Evolutionary conservation across 2,797 vertebrate species (phyloP).

Genomic region (Neopelma chrysocephalum): DNA sequence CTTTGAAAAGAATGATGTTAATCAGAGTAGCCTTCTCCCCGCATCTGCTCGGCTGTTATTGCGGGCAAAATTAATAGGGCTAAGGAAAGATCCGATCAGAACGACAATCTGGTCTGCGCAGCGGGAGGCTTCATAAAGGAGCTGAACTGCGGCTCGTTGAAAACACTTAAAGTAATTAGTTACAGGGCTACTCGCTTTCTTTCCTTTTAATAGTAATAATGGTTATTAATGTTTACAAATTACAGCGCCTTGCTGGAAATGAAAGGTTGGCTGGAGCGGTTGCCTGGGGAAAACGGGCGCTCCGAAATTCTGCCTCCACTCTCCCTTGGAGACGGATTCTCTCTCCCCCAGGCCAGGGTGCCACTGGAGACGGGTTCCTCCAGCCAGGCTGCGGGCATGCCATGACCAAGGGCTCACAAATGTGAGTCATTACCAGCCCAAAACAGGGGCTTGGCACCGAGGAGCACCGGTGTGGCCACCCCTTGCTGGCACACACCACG

Average conservation of each 20-base stretch:
- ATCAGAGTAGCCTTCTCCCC: constrained; percentile 76
- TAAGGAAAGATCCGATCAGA: constrained; percentile 74
- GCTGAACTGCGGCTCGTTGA: constrained; percentile 74
- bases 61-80: constrained; percentile 77
- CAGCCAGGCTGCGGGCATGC: neutral
- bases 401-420: rapidly evolving
- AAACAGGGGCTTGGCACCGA: rapidly evolving
- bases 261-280: neutral
- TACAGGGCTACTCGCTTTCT: constrained; percentile 74
- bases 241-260: constrained; percentile 55
- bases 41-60: constrained; percentile 78
- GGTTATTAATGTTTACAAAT: constrained; percentile 81
- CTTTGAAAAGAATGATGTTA: constrained; percentile 74
- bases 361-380: rapidly evolving
- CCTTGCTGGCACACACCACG: rapidly evolving
- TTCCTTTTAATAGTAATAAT: constrained; percentile 76
- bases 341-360: neutral
- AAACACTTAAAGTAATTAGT: constrained; percentile 81
- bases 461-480: rapidly evolving
- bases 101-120: constrained; percentile 77
- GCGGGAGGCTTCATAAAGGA: constrained; percentile 75
- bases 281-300: neutral
- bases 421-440: rapidly evolving
- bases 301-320: rapidly evolving
- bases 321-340: neutral